A percentile compares a stretch with the other conserved stretches of the same genome.
phyloP scores from a whole-genome alignment of 2,888 invertebrate species.

The Spialia ferax region DNA sequence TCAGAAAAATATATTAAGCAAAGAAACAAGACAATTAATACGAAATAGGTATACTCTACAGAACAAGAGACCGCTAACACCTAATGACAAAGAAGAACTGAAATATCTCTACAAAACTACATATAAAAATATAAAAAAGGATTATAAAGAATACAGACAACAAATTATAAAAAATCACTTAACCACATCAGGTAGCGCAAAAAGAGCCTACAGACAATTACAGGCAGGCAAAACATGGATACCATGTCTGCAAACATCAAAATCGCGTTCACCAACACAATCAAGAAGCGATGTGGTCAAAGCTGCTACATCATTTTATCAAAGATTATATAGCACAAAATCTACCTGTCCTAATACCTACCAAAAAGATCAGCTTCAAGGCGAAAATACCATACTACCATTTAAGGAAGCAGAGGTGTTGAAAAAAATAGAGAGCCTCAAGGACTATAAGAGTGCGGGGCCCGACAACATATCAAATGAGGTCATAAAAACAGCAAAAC shows the following conservation, averaged over 20 bases:
- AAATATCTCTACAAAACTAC: not conserved
- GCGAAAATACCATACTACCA: not conserved
- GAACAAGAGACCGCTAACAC: not conserved
- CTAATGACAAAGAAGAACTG: not conserved
- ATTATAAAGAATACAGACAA: not conserved
- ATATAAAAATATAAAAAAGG: not conserved
- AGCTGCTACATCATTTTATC: not conserved
- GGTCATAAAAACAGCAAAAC: slow-evolving; percentile 19
- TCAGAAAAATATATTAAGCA: not conserved
- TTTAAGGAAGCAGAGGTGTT: not conserved
- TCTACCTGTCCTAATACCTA: not conserved
- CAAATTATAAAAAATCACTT: slow-evolving; percentile 2
- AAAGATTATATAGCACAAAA: not conserved
- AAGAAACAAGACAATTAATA: not conserved
- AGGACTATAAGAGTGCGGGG: slow-evolving; percentile 5
- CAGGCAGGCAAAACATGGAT: slow-evolving; percentile 27
- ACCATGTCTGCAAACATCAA: slow-evolving; percentile 40
- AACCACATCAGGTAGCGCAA: slow-evolving; percentile 3
- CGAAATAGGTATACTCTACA: not conserved
- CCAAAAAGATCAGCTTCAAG: not conserved
- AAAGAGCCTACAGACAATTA: slow-evolving; percentile 28
- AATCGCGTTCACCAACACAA: not conserved
- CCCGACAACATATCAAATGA: slow-evolving; percentile 29
- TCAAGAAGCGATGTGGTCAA: not conserved
- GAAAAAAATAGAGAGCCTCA: not conserved